Evolutionary conservation across 2,113 vertebrate genomes (phyloP).

Genomic region (Sula dactylatra): DNA sequence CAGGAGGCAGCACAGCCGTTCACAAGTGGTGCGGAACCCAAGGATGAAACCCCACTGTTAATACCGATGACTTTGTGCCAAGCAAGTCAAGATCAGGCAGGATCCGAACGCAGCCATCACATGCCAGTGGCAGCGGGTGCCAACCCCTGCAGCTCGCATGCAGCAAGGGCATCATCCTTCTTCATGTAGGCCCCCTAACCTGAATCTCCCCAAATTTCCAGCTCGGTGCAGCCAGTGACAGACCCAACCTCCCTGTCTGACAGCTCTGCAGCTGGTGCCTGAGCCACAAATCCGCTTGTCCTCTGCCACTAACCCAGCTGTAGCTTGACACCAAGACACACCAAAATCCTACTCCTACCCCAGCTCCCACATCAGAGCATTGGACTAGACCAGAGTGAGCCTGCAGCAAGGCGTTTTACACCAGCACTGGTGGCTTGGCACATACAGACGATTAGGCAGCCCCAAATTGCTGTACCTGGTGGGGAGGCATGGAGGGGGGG

Average conservation of each 20-base stretch:
- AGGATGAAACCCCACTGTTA: not conserved
- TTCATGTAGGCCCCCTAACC: not conserved
- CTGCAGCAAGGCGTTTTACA: not conserved
- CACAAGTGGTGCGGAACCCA: accelerated
- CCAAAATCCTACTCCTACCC: not conserved
- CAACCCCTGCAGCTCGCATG: accelerated
- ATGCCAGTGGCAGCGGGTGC: accelerated
- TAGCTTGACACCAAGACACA: accelerated
- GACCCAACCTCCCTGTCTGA: not conserved
- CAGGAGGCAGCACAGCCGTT: accelerated
- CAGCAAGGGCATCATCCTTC: not conserved
- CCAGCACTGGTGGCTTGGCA: not conserved
- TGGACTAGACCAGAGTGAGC: not conserved
- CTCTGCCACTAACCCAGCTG: not conserved
- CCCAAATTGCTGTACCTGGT: not conserved
- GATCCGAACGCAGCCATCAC: accelerated
- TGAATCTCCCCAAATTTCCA: not conserved
- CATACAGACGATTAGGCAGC: accelerated
- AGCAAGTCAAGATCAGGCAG: not conserved
- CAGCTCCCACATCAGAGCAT: not conserved
- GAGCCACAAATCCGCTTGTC: not conserved
- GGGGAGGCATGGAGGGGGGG: not conserved
- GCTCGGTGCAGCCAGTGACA: not conserved
- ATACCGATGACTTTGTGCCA: not conserved
- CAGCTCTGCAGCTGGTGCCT: not conserved